Percentiles rank a stretch among this genome's conserved stretches.
Conservation (phyloP, 1,140 invertebrate species). For the Hyles euphorbiae region DNA sequence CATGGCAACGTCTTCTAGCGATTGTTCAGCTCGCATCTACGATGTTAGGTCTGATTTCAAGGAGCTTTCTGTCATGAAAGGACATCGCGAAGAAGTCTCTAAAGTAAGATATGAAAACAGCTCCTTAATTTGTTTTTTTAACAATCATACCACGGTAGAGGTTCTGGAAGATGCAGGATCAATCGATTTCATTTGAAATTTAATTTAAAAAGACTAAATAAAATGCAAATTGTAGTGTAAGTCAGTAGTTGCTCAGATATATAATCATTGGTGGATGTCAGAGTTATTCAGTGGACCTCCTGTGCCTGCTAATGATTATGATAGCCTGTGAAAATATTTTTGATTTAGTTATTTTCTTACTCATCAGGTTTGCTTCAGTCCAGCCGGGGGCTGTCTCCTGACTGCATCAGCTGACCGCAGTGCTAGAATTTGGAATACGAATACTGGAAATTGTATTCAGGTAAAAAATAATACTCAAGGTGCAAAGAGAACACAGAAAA, state of each 20-base stretch:
- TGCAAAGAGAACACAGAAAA: no score
- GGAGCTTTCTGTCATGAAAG: conserved; percentile 79
- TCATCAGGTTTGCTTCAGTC: conserved; percentile 85
- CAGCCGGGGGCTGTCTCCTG: conserved; percentile 81
- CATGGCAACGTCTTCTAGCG: conserved; percentile 84
- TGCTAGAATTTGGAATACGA: conserved; percentile 84
- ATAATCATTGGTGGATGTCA: no score
- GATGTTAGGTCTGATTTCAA: conserved; percentile 77
- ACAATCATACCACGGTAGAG: no score
- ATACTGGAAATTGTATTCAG: conserved; percentile 81
- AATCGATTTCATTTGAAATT: no score
- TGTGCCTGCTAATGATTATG: no score
- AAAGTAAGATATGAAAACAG: conserved; percentile 71
- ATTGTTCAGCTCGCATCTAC: conserved; percentile 83
- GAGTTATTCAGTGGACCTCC: no score
- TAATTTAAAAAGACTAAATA: no score
- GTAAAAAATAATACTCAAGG: conserved; percentile 21
- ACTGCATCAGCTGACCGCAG: conserved; percentile 86
- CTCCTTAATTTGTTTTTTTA: no score
- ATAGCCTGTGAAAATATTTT: background rate
- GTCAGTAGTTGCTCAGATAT: no score
- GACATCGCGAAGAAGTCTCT: conserved; percentile 86
- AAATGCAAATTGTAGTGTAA: no score
- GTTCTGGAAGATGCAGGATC: no score
- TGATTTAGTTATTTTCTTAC: background rate